phyloP scores from a whole-genome alignment of 2,797 vertebrate genomes.

The Sparidentex hasta region DNA sequence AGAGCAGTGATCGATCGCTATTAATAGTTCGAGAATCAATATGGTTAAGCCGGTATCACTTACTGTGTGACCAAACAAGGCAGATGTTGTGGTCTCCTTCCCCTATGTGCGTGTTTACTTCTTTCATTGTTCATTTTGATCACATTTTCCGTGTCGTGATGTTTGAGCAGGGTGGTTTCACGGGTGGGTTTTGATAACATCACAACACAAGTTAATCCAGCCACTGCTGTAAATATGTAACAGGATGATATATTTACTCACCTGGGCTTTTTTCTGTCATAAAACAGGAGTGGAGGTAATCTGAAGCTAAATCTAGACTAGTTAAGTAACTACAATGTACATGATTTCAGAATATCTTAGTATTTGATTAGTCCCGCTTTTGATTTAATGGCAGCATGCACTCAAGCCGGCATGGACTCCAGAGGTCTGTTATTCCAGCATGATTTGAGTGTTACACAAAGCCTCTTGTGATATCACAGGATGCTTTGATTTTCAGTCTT shows the following conservation, averaged over 20 bases:
- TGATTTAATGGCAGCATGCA: too few relatives aligned
- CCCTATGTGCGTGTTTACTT: constrained; percentile 10
- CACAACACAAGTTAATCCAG: neutral
- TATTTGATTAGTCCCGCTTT: too few relatives aligned
- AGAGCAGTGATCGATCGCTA: neutral
- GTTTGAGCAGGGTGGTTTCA: constrained; percentile 49
- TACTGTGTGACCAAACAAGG: constrained; percentile 7
- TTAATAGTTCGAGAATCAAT: constrained; percentile 19
- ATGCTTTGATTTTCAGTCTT: too few relatives aligned
- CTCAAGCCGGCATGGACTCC: too few relatives aligned
- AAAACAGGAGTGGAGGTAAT: neutral
- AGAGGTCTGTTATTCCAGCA: too few relatives aligned
- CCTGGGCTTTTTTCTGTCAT: constrained; percentile 10
- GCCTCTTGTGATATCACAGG: too few relatives aligned
- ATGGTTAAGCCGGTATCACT: constrained; percentile 12
- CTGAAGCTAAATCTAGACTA: neutral
- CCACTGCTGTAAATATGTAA: neutral
- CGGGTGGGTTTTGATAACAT: constrained; percentile 16
- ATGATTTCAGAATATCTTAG: too few relatives aligned
- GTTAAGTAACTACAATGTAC: too few relatives aligned
- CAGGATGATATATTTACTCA: neutral
- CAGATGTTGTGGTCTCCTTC: constrained; percentile 18
- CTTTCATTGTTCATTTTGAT: constrained; percentile 18
- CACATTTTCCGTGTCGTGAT: constrained; percentile 46
- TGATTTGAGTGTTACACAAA: too few relatives aligned